These are phyloP conservation scores for Tetragonula carbonaria DNA, from an alignment of 2,888 invertebrate genomes.

Conservation along the genomic window DNA sequence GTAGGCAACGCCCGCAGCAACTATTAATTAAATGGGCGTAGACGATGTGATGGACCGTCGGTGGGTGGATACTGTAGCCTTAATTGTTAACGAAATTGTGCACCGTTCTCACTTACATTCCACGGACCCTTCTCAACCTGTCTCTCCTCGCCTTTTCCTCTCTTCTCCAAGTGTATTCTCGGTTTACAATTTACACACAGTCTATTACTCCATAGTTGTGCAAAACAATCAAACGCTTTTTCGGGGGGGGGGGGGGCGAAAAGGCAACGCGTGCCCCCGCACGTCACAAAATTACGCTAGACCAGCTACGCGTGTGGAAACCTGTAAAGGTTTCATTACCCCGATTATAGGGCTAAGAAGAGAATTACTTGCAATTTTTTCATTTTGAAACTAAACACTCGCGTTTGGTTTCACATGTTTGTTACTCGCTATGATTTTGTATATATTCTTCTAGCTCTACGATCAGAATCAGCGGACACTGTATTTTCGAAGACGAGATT, in stretches of 20 bases:
- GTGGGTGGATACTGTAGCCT: conserved; percentile 53
- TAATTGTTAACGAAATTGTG: conserved; percentile 74
- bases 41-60: conserved; percentile 69
- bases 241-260: background rate
- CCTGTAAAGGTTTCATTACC: conserved; percentile 8
- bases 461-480: no score
- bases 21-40: conserved; percentile 77
- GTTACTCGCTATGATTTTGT: no score
- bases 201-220: conserved; percentile 1
- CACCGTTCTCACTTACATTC: conserved; percentile 43
- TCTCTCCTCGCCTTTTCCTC: background rate
- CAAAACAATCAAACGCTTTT: conserved; percentile 32
- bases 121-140: background rate
- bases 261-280: conserved; percentile 20
- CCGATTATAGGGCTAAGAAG: no score
- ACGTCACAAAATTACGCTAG: conserved; percentile 36
- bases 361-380: background rate
- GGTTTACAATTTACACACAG: conserved; percentile 26
- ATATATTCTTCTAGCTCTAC: no score
- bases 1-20: conserved; percentile 66
- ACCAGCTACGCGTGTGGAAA: conserved; percentile 28
- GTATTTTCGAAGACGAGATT: no score
- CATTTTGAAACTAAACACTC: no score
- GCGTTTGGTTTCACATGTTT: no score
- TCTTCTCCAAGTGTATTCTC: background rate